phyloP scores from a whole-genome alignment of 2,113 vertebrate genomes.

The Ariopsis seemanni region DNA sequence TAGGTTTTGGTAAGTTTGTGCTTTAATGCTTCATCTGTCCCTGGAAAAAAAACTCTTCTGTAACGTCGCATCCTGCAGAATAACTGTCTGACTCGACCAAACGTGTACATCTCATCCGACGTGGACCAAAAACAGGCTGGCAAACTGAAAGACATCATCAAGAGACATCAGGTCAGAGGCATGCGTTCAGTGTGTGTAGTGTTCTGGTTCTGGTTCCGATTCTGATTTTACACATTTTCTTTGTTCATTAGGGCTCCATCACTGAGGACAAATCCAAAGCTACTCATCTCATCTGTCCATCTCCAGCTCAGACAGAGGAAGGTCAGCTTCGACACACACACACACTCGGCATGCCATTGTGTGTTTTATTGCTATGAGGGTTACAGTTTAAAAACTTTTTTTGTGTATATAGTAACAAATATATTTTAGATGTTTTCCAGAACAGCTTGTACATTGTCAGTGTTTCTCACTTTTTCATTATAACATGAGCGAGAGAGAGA shows the following conservation, averaged over 20 bases:
- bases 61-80: conserved; percentile 73
- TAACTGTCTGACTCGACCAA: conserved; percentile 91
- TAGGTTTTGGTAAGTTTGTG: too few relatives aligned
- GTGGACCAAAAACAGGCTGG: conserved; percentile 90
- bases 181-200: neutral
- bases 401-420: too few relatives aligned
- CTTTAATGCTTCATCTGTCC: too few relatives aligned
- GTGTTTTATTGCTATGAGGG: neutral
- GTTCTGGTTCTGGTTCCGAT: neutral
- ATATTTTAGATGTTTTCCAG: too few relatives aligned
- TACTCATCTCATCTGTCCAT: conserved; percentile 89
- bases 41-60: too few relatives aligned
- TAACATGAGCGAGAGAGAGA: too few relatives aligned
- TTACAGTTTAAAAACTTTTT: neutral
- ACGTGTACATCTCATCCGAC: conserved; percentile 90
- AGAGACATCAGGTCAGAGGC: conserved; percentile 89
- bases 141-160: conserved; percentile 95
- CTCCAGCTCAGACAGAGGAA: conserved; percentile 84
- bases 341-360: neutral
- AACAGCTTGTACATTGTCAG: too few relatives aligned
- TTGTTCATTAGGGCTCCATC: conserved; percentile 81
- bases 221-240: neutral
- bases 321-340: conserved; percentile 68
- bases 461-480: too few relatives aligned
- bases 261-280: conserved; percentile 95